Conservation (phyloP, 1,140 invertebrate genomes). For the Panagrolaimus sp. region DNA sequence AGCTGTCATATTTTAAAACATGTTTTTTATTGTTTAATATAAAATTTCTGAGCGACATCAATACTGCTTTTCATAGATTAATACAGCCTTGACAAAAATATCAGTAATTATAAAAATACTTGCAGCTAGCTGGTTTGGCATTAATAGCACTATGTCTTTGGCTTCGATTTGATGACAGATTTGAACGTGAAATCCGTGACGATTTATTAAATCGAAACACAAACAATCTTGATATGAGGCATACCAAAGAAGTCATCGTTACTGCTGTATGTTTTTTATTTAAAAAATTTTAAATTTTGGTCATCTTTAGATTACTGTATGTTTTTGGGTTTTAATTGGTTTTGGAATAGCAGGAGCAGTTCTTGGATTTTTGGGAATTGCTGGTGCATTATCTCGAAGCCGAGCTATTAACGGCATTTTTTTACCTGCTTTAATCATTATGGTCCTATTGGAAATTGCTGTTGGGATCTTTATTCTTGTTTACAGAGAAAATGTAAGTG, state of each 20-base stretch:
- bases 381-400: conserved; percentile 13
- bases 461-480: conserved; percentile 31
- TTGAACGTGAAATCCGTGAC: conserved; percentile 25
- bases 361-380: conserved; percentile 33
- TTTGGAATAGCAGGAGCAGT: conserved; percentile 18
- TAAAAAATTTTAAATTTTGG: background rate
- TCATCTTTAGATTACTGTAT: conserved; percentile 21
- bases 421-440: conserved; percentile 28
- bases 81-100: background rate
- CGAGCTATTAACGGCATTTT: conserved; percentile 29
- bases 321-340: conserved; percentile 36
- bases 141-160: conserved; percentile 25
- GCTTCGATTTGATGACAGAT: conserved; percentile 32
- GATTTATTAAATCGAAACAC: conserved; percentile 24
- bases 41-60: too few relatives aligned
- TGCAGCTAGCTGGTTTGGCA: conserved; percentile 5
- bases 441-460: conserved; percentile 29
- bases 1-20: too few relatives aligned
- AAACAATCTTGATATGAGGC: conserved; percentile 16
- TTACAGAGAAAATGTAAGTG: conserved; percentile 29
- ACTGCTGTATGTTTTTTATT: conserved; percentile 15
- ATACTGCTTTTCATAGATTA: too few relatives aligned
- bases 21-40: too few relatives aligned
- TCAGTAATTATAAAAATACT: background rate
- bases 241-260: conserved; percentile 27